A percentile compares a stretch with the other conserved stretches of the same genome.
phyloP scores from a whole-genome alignment of 1,140 invertebrate genomes.

The Ceratina japonica region DNA sequence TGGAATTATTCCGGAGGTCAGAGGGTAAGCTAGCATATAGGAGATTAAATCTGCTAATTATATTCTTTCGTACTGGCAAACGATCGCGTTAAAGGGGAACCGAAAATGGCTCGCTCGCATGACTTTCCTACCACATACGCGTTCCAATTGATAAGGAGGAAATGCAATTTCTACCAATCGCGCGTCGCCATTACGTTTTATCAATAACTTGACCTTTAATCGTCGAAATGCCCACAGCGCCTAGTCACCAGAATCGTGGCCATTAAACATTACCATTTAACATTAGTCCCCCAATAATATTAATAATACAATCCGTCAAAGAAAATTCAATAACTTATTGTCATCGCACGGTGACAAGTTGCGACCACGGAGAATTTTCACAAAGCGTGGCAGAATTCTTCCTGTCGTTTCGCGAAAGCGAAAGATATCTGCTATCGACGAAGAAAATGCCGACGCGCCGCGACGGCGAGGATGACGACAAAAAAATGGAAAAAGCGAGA shows the following conservation, averaged over 20 bases:
- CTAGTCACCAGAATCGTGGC: neutral
- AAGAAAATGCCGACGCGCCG: conserved; percentile 35
- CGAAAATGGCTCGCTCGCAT: neutral
- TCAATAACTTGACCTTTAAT: conserved; percentile 10
- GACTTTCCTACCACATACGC: neutral
- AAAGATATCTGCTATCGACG: conserved; percentile 39
- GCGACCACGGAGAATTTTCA: conserved; percentile 26
- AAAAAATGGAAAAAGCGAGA: conserved; percentile 42
- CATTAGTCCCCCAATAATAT: too few relatives aligned
- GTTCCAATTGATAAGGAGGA: too few relatives aligned
- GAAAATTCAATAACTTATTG: neutral
- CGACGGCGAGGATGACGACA: conserved; percentile 6
- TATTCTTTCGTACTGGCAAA: conserved; percentile 49
- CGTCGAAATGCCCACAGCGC: neutral
- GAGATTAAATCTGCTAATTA: conserved; percentile 63
- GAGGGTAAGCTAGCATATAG: conserved; percentile 55
- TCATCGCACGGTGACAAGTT: neutral
- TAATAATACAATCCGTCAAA: too few relatives aligned
- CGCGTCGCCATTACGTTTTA: neutral
- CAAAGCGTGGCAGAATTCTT: conserved; percentile 8
- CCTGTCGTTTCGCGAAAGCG: neutral
- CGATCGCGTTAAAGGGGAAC: neutral
- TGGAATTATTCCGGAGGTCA: conserved; percentile 73
- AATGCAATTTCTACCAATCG: neutral
- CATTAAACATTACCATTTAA: too few relatives aligned